These are phyloP conservation scores for Xylota sylvarum DNA, from an alignment of 2,888 invertebrate species.

Conservation along the genomic window DNA sequence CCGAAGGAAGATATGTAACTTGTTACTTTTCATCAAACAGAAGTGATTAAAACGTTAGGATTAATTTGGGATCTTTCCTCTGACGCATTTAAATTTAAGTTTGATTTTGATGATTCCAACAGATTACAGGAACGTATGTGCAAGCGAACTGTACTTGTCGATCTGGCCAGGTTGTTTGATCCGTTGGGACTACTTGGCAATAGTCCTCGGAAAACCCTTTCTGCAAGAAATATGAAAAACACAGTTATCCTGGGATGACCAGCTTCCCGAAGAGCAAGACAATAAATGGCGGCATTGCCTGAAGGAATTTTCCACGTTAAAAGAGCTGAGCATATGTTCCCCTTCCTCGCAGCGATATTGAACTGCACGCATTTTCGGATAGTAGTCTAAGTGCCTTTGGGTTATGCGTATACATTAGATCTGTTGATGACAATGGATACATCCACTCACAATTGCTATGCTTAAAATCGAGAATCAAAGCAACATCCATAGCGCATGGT, in stretches of 20 bases:
- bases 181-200: slow-evolving; percentile 14
- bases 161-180: no score
- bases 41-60: no score
- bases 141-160: slow-evolving; percentile 21
- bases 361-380: slow-evolving; percentile 18
- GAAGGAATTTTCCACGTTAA: no score
- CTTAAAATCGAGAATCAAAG: slow-evolving; percentile 4
- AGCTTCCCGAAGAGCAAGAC: not conserved
- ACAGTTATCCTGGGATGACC: slow-evolving; percentile 5
- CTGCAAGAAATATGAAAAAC: slow-evolving; percentile 21
- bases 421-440: no score
- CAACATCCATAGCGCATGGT: slow-evolving; percentile 26
- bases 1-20: no score
- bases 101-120: no score
- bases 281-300: slow-evolving; percentile 13
- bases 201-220: slow-evolving; percentile 16
- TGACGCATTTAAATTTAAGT: no score
- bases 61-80: no score
- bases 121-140: slow-evolving; percentile 2
- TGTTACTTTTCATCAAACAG: slow-evolving; percentile 5
- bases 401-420: no score
- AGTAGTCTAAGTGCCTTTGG: slow-evolving; percentile 26
- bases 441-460: slow-evolving; percentile 5
- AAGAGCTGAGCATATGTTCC: no score
- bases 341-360: slow-evolving; percentile 15